Evolutionary conservation across 2,888 invertebrate genomes (phyloP), one percentile per base, ranked within the genome.

Genomic region (Dicyrtoma fusca): DNA sequence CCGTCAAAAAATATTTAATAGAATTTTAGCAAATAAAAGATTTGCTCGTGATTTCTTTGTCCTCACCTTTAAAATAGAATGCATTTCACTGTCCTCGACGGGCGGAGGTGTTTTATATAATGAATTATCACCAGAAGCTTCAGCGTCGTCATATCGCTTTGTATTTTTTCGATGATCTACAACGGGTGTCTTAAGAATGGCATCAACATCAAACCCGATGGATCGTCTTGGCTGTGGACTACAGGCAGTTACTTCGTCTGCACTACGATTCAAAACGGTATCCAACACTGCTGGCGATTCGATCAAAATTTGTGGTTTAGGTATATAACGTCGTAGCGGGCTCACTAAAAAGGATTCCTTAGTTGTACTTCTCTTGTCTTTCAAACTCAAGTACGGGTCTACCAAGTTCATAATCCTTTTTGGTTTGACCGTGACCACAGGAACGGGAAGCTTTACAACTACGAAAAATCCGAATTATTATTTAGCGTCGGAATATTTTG

Each of bases 21-120:
- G 14, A 8, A 44, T 44, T 11, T 13, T 44, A 44, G 19, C 26
- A 26, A 26, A 59, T 23, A 6, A 57, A 4, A 59, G n/a, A n/a
- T n/a, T n/a, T n/a, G n/a, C n/a, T n/a, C n/a, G n/a, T n/a, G n/a
- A n/a, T n/a, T n/a, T n/a, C n/a, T 8, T 23, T 62, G n/a, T 45
- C 23, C 45, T 26, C 74, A 76, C 78, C 74, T 79, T 79, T 73
- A 79, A 76, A 42, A 79, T 79, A 1, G 79, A 79, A 26, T 77
- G 77, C 5, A 66, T 64, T 19, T 57, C 26, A 45, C 34, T 14
- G 21, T 59, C 64, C 6, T 45, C 45, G 14, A 23, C 62, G n/a
- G 53, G 26, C 19, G 51, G 55, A 11, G 70, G 72, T 49, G 47
- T 72, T 74, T 23, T 23, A 10, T 61, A 42, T 13, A 57, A 23